Evolutionary conservation across 1,140 invertebrate species (phyloP).

Genomic region (Zaprionus ornatus): DNA sequence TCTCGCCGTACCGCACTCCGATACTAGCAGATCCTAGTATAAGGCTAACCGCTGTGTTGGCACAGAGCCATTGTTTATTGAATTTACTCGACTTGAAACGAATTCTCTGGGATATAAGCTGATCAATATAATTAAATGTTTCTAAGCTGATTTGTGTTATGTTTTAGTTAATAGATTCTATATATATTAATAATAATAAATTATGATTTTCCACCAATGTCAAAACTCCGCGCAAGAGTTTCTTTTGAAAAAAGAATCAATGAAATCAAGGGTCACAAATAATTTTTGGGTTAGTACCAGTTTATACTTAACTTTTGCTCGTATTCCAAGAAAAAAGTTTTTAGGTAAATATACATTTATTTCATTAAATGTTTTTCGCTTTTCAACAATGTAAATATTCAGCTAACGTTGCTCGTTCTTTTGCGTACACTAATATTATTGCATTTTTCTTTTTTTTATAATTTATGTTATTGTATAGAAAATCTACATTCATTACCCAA

Average conservation of each 20-base stretch:
- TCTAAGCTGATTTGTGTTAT: slow-evolving; percentile 31
- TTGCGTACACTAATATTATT: slow-evolving; percentile 52
- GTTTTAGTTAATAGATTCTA: neutral
- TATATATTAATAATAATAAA: slow-evolving; percentile 10
- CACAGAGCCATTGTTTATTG: slow-evolving; percentile 14
- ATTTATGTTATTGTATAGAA: slow-evolving; percentile 50
- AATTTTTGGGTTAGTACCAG: neutral
- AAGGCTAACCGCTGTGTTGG: neutral
- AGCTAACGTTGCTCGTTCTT: slow-evolving; percentile 62
- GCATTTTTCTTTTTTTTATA: slow-evolving; percentile 53
- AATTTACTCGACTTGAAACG: slow-evolving; percentile 40
- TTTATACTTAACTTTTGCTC: neutral
- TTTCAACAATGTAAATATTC: slow-evolving; percentile 80
- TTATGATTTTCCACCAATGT: neutral
- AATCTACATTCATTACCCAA: slow-evolving; percentile 49
- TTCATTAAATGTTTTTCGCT: slow-evolving; percentile 70
- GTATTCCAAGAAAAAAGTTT: neutral
- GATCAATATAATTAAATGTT: slow-evolving; percentile 42
- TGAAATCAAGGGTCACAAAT: neutral
- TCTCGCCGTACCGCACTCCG: slow-evolving; percentile 44
- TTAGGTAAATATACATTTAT: slow-evolving; percentile 82
- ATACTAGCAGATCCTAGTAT: slow-evolving; percentile 30
- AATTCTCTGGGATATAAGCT: slow-evolving; percentile 68
- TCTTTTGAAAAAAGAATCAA: neutral
- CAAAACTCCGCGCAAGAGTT: neutral